Evolutionary conservation across 2,888 invertebrate species (phyloP), one percentile per base, ranked within the genome.

Genomic region (Ganaspis brasiliensis): DNA sequence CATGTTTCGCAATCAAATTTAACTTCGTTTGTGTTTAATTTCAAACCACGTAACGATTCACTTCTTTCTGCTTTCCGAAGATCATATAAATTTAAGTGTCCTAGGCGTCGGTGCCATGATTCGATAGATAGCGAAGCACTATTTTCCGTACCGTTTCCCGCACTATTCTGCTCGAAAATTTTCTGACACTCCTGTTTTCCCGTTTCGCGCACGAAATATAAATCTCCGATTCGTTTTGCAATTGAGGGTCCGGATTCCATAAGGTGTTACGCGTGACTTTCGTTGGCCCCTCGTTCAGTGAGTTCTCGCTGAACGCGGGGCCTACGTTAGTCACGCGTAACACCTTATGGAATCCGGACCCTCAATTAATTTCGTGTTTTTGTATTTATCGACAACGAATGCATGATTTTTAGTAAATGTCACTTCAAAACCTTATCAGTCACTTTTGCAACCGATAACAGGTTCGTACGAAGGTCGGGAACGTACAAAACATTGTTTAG

Each of bases 1-100:
- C 80, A 78, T 1, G 73, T 56, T 8, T 78, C 75, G 61, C 80
- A 78, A 12, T 71, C 61, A 1, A 55, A 21, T 31, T 37, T n/a
- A 1, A 14, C 31, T 14, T 8, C 16, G 4, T 12, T 10, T n/a
- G 14, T 21, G n/a, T n/a, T 21, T 4, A 73, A 40, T 12, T 52
- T 21, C 24, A 75, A 26, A 2, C 56, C 75, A 19, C 40, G 72
- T 24, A 79, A 26, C 1, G 19, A 24, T 67, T 56, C 56, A 19
- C 19, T 67, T 57, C 72, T 40, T 10, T 35, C 37, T 3, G 59
- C 31, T 21, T 59, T 56, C n/a, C 45, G n/a, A 16, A 79, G 73
- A 55, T 77, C n/a, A n/a, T n/a, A n/a, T n/a, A n/a, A n/a, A n/a
- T n/a, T n/a, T n/a, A n/a, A n/a, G n/a, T n/a, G n/a, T 14, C 31